Percentiles rank a stretch among this genome's conserved stretches.
Conservation (phyloP, 92 coral and sea anemone genomes). For the Blastomussa wellsi region DNA sequence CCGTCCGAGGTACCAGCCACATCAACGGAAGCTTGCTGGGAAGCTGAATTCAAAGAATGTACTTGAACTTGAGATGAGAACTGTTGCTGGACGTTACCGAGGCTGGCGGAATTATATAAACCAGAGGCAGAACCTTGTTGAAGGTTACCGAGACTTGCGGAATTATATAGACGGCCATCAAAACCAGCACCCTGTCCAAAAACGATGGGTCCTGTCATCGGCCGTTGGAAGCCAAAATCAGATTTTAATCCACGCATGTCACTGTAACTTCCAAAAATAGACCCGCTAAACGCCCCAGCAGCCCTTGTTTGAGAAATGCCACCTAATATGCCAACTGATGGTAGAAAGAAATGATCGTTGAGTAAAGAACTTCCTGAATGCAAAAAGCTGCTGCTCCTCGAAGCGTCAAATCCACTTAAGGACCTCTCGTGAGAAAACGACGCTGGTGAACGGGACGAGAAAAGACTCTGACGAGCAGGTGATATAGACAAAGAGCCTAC, state of each 20-base stretch:
- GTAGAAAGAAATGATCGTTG: conserved; percentile 21
- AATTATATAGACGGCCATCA: not conserved
- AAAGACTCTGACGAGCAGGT: not conserved
- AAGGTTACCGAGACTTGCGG: conserved; percentile 17
- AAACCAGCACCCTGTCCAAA: not conserved
- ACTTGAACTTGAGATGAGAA: not conserved
- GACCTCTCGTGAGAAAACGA: conserved; percentile 3
- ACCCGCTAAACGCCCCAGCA: not conserved
- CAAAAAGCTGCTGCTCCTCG: not conserved
- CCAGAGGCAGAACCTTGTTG: not conserved
- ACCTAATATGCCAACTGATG: conserved; percentile 35
- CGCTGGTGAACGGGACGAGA: not conserved
- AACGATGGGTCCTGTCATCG: not conserved
- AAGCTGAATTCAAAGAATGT: not conserved
- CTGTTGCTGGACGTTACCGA: conserved; percentile 13
- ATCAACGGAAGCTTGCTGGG: conserved; percentile 13
- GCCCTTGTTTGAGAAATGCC: conserved; percentile 30
- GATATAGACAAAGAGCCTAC: not conserved
- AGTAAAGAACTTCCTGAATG: conserved; percentile 6
- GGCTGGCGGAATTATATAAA: conserved; percentile 1
- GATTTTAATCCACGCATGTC: not conserved
- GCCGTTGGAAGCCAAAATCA: conserved; percentile 20
- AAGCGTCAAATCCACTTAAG: conserved; percentile 15
- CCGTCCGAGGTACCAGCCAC: not conserved
- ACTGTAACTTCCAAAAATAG: not conserved